Evolutionary conservation across 2,888 invertebrate species (phyloP).

Genomic region (Podotricha telesiphe): DNA sequence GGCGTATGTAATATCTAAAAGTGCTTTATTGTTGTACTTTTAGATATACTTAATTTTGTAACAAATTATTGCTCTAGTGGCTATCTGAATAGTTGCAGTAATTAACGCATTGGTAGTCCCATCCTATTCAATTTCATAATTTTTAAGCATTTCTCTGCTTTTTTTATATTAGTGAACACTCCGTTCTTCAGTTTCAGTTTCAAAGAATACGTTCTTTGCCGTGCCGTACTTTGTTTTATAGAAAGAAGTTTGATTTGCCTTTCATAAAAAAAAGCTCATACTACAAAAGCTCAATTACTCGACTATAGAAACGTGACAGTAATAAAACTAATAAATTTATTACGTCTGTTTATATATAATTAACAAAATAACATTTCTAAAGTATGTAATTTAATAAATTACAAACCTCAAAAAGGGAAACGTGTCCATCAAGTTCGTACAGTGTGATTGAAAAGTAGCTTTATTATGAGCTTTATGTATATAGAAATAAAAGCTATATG

Average conservation of each 20-base stretch:
- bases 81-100: too few relatives aligned
- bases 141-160: too few relatives aligned
- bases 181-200: too few relatives aligned
- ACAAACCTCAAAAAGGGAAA: conserved; percentile 26
- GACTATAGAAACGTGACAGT: neutral
- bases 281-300: too few relatives aligned
- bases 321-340: conserved; percentile 7
- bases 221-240: too few relatives aligned
- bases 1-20: neutral
- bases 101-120: too few relatives aligned
- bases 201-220: too few relatives aligned
- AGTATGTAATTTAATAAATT: conserved; percentile 23
- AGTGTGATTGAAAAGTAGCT: neutral
- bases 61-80: too few relatives aligned
- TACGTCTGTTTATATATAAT: conserved; percentile 15
- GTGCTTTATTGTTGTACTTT: neutral
- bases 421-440: conserved; percentile 18
- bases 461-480: neutral
- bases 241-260: too few relatives aligned
- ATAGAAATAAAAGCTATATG: conserved; percentile 1
- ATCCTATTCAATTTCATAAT: too few relatives aligned
- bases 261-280: too few relatives aligned
- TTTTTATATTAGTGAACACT: too few relatives aligned
- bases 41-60: neutral
- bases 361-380: conserved; percentile 14